Conservation (phyloP, 2,797 vertebrate species). For the Onychomys arenicola region DNA sequence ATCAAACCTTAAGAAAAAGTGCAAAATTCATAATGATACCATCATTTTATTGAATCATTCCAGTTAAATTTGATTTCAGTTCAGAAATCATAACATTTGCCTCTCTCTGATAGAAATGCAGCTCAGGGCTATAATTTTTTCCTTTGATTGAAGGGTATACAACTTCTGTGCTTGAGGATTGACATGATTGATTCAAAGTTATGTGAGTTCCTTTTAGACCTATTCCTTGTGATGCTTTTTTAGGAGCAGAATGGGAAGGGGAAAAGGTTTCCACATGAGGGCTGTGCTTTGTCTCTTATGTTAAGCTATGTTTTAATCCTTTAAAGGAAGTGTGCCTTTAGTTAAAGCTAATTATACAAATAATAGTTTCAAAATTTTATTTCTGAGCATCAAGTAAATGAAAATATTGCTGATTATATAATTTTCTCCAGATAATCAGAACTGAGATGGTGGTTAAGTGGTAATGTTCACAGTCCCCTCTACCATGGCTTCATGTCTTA, state of each 20-base stretch:
- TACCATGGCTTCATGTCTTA: neutral
- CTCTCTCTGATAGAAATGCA: constrained; percentile 63
- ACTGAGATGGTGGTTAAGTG: neutral
- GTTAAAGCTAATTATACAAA: neutral
- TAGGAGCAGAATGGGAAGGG: neutral
- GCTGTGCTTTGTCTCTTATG: neutral
- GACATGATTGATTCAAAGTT: neutral
- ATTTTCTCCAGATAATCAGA: neutral
- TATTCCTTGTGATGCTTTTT: neutral
- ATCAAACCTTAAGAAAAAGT: constrained; percentile 74
- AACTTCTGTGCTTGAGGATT: neutral
- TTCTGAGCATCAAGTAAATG: neutral
- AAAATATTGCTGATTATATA: neutral
- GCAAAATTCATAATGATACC: constrained; percentile 65
- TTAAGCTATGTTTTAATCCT: neutral
- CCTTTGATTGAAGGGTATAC: constrained; percentile 46
- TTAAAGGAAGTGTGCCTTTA: neutral
- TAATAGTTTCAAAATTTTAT: neutral
- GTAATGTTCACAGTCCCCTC: accelerated
- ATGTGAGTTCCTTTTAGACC: neutral
- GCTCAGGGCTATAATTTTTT: constrained; percentile 73
- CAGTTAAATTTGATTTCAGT: constrained; percentile 79
- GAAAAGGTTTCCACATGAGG: neutral
- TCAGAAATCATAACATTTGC: constrained; percentile 79
- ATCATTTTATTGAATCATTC: constrained; percentile 79